phyloP scores from a whole-genome alignment of 2,888 invertebrate genomes.

The Coecobrya sp. region DNA sequence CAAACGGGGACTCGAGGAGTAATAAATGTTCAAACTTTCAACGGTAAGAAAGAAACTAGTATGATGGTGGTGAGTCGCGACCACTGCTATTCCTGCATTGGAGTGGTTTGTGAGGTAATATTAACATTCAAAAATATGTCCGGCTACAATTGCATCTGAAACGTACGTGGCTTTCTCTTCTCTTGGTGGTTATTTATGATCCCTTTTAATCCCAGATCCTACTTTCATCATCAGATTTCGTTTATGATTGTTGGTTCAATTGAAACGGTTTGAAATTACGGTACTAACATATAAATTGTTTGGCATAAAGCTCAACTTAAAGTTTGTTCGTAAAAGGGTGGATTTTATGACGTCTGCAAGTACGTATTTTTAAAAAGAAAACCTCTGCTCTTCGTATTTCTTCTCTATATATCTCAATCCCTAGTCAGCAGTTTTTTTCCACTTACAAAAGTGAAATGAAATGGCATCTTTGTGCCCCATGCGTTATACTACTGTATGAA shows the following conservation, averaged over 20 bases:
- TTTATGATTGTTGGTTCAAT: slow-evolving; percentile 18
- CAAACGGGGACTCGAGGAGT: slow-evolving; percentile 25
- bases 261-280: neutral
- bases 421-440: slow-evolving; percentile 29
- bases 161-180: neutral
- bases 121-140: slow-evolving; percentile 2
- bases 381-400: neutral
- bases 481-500: neutral
- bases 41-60: neutral
- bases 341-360: slow-evolving; percentile 12
- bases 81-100: neutral
- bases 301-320: neutral
- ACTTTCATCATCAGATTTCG: neutral
- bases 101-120: neutral
- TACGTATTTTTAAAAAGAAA: neutral
- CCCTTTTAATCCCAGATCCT: slow-evolving; percentile 37
- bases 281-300: neutral
- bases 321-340: slow-evolving; percentile 20
- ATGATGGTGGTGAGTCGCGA: neutral
- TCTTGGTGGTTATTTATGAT: slow-evolving; percentile 43
- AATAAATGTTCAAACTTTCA: slow-evolving; percentile 65
- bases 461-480: too few species aligned
- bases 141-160: neutral
- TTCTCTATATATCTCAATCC: neutral
- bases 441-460: neutral